Evolutionary conservation across 2,113 vertebrate genomes (phyloP).

Genomic region (Ctenodactylus gundi): DNA sequence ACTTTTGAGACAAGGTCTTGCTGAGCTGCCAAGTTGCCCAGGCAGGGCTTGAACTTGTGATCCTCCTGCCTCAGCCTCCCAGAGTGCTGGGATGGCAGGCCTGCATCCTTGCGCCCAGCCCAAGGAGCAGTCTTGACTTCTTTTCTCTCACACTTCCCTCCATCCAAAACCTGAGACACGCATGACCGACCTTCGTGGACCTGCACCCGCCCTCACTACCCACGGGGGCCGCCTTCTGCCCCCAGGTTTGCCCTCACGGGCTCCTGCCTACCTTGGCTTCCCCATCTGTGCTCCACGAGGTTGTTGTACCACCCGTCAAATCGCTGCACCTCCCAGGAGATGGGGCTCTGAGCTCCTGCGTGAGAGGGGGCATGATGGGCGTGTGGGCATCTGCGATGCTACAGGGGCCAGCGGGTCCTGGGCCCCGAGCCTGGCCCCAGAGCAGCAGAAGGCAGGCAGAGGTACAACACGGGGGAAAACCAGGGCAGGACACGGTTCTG

Average conservation of each 20-base stretch:
- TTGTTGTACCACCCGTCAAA: conserved; percentile 95
- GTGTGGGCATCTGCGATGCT: not conserved
- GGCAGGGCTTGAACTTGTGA: not conserved
- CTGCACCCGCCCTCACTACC: not conserved
- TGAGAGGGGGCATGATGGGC: not conserved
- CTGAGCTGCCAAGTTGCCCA: not conserved
- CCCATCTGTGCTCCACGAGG: conserved; percentile 85
- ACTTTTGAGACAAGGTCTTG: not conserved
- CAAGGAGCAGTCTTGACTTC: not conserved
- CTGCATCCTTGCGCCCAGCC: not conserved
- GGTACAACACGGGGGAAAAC: not conserved
- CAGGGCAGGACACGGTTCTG: not conserved
- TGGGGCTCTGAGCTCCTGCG: conserved; percentile 80
- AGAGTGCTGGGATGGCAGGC: not conserved
- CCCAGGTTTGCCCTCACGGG: not conserved
- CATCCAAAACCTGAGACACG: not conserved
- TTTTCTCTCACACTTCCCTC: not conserved
- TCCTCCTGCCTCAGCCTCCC: not conserved
- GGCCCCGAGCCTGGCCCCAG: not conserved
- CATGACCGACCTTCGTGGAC: not conserved
- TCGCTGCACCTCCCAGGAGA: conserved; percentile 89
- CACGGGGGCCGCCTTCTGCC: not conserved
- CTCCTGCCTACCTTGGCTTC: conserved; percentile 87
- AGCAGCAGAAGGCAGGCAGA: not conserved
- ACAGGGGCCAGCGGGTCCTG: not conserved